A percentile compares a stretch with the other conserved stretches of the same genome.
Conservation (phyloP, 2,113 vertebrate genomes). For the Noturus placidus region DNA sequence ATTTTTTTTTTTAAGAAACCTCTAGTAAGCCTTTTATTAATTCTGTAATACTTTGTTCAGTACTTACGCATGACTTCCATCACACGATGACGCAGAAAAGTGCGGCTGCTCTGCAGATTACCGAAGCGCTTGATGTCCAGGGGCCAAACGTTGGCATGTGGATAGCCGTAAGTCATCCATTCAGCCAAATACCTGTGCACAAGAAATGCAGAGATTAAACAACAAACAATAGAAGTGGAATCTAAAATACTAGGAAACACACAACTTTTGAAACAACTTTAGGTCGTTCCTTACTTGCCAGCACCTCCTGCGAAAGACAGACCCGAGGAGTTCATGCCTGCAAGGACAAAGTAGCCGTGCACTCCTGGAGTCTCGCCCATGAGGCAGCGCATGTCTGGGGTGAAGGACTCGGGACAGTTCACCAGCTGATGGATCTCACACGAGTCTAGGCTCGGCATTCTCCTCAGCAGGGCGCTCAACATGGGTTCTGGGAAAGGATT, state of each 20-base stretch:
- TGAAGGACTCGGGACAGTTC: conserved; percentile 96
- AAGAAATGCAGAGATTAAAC: background rate
- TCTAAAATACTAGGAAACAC: background rate
- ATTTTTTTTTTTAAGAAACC: background rate
- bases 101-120: conserved; percentile 92
- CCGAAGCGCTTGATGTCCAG: conserved; percentile 95
- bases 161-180: conserved; percentile 94
- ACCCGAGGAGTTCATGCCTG: conserved; percentile 95
- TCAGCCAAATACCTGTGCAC: conserved; percentile 86
- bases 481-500: conserved; percentile 79
- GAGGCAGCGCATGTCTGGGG: conserved; percentile 91
- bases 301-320: conserved; percentile 90
- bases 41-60: background rate
- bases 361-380: conserved; percentile 89
- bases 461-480: conserved; percentile 82
- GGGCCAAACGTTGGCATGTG: conserved; percentile 88
- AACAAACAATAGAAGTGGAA: background rate
- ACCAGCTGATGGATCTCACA: conserved; percentile 92
- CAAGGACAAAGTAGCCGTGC: conserved; percentile 86
- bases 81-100: conserved; percentile 93
- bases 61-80: conserved; percentile 99
- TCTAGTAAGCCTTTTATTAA: background rate
- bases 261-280: background rate
- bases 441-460: conserved; percentile 84
- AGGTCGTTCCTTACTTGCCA: conserved; percentile 80